Conservation (phyloP, 2,113 vertebrate genomes). For the Xenus cinereus region DNA sequence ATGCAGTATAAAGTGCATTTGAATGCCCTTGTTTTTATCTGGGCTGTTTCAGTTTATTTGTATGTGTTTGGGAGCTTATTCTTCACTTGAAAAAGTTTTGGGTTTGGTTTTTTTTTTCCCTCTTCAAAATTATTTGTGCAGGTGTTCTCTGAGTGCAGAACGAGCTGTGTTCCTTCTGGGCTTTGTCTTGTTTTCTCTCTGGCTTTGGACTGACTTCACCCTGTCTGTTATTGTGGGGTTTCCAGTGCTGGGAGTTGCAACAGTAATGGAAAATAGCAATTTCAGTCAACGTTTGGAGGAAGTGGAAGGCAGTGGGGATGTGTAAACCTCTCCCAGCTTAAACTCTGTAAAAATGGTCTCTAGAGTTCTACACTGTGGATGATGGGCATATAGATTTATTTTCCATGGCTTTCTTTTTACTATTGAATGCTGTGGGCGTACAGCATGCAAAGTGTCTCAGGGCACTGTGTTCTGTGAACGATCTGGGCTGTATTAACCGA, state of each 20-base stretch:
- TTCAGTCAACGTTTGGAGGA: slow-evolving; percentile 10
- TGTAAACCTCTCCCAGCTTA: neutral
- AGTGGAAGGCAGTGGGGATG: neutral
- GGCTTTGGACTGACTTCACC: neutral
- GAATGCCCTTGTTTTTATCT: neutral
- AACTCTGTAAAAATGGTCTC: neutral
- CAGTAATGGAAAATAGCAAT: neutral
- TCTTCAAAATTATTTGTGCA: neutral
- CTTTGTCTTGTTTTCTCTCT: neutral
- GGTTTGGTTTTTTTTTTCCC: neutral
- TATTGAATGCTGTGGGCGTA: neutral
- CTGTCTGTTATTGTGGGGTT: neutral
- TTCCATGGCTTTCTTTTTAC: neutral
- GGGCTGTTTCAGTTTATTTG: neutral
- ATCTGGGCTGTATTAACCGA: neutral
- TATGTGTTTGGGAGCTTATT: neutral
- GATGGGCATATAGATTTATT: neutral
- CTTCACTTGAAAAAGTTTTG: neutral
- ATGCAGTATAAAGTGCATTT: neutral
- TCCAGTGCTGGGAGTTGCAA: neutral
- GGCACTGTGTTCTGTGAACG: neutral
- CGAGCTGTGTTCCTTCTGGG: neutral
- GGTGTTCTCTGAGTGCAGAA: neutral
- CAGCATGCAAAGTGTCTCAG: neutral
- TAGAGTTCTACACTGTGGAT: neutral